Conservation (phyloP, 2,888 invertebrate genomes). For the Nowickia ferox region DNA sequence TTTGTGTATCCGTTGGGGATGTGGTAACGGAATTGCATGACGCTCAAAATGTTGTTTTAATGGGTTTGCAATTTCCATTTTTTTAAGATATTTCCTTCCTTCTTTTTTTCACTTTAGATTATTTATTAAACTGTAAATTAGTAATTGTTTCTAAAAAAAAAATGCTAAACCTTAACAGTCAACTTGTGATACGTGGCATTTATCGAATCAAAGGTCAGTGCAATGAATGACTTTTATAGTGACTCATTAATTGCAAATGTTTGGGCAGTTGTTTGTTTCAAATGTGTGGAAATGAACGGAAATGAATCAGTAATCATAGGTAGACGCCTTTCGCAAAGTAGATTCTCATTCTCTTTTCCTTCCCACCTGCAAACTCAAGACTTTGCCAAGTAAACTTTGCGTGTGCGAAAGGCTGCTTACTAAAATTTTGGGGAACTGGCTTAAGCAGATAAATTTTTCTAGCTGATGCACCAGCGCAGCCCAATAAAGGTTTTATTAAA, state of each 20-base stretch:
- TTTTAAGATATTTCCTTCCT: not conserved
- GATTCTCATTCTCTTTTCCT: too few species aligned
- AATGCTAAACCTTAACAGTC: slow-evolving; percentile 34
- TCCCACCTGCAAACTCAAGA: too few species aligned
- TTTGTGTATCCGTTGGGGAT: slow-evolving; percentile 30
- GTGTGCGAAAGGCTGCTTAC: too few species aligned
- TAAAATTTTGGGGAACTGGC: too few species aligned
- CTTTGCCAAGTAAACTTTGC: too few species aligned
- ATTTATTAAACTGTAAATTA: slow-evolving; percentile 53
- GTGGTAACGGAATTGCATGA: slow-evolving; percentile 60
- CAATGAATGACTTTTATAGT: slow-evolving; percentile 19
- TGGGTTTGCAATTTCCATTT: slow-evolving; percentile 57
- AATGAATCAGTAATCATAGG: slow-evolving; percentile 20
- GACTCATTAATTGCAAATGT: slow-evolving; percentile 49
- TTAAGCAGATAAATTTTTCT: too few species aligned
- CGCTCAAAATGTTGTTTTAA: slow-evolving; percentile 59
- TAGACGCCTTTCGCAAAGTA: too few species aligned
- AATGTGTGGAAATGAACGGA: not conserved
- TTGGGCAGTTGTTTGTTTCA: slow-evolving; percentile 34
- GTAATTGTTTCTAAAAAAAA: slow-evolving; percentile 3
- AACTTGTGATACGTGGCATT: slow-evolving; percentile 41
- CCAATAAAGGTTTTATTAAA: too few species aligned
- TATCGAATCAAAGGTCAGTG: slow-evolving; percentile 38
- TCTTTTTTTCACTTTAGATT: not conserved
- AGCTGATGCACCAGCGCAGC: too few species aligned